Evolutionary conservation across 1,140 invertebrate species (phyloP).

Genomic region (Drosophila lowei): DNA sequence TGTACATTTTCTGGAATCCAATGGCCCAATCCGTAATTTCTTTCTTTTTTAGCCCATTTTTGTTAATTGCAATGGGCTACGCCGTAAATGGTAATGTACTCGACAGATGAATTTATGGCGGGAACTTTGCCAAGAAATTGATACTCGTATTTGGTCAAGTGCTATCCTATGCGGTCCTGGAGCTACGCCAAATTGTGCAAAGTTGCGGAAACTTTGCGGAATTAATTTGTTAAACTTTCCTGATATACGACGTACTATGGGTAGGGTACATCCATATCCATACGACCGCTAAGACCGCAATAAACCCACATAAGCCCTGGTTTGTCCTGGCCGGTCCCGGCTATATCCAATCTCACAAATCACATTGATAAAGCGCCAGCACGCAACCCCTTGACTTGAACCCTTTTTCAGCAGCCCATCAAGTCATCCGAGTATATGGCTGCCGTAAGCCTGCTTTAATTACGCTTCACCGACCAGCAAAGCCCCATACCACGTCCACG

Average conservation of each 20-base stretch:
- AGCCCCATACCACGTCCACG: constrained; percentile 27
- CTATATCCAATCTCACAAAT: constrained; percentile 77
- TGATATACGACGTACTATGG: constrained; percentile 45
- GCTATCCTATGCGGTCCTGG: constrained; percentile 25
- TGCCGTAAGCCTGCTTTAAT: constrained; percentile 74
- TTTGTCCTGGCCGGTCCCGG: constrained; percentile 16
- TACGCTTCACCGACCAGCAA: constrained; percentile 49
- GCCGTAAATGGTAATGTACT: constrained; percentile 5
- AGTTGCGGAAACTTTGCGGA: constrained; percentile 68
- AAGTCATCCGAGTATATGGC: constrained; percentile 52
- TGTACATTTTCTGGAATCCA: background rate
- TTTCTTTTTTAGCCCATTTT: background rate
- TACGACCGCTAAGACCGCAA: constrained; percentile 73
- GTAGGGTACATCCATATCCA: constrained; percentile 1
- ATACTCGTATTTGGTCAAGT: constrained; percentile 37
- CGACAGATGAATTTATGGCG: constrained; percentile 48
- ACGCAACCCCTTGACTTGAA: constrained; percentile 65
- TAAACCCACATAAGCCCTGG: constrained; percentile 74
- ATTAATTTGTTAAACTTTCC: constrained; percentile 76
- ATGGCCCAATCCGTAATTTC: background rate
- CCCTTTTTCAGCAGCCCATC: constrained; percentile 61
- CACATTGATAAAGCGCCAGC: constrained; percentile 78
- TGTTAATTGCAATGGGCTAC: constrained; percentile 9
- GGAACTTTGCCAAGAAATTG: constrained; percentile 44
- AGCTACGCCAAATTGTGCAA: constrained; percentile 62